Percentiles rank a stretch among this genome's conserved stretches.
Evolutionary conservation across 2,797 vertebrate species (phyloP).

Genomic region (Echiichthys vipera): DNA sequence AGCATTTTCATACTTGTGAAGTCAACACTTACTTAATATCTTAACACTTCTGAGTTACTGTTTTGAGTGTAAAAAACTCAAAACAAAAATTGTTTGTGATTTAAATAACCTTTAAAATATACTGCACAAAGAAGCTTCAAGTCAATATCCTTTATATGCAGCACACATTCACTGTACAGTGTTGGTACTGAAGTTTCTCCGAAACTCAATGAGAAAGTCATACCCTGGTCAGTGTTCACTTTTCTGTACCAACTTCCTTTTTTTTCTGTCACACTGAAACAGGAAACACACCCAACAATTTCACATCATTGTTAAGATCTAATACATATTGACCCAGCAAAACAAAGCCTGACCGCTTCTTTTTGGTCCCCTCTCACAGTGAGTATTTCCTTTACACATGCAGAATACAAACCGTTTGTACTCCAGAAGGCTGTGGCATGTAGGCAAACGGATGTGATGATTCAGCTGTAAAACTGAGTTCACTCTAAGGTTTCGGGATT

Average conservation of each 20-base stretch:
- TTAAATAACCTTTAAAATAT: background rate
- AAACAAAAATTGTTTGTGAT: no score
- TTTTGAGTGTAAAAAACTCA: background rate
- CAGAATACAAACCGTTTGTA: background rate
- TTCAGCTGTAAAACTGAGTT: background rate
- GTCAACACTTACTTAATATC: background rate
- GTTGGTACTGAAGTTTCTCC: background rate
- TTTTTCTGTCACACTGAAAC: constrained; percentile 33
- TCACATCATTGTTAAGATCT: constrained; percentile 6
- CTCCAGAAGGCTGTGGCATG: background rate
- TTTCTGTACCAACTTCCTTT: constrained; percentile 47
- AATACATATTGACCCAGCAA: background rate
- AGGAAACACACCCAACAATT: constrained; percentile 59
- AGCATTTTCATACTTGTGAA: no score
- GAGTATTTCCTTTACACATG: constrained; percentile 31
- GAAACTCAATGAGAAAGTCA: background rate
- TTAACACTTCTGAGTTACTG: background rate
- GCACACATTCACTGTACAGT: background rate
- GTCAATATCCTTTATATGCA: background rate
- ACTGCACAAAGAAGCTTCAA: no score
- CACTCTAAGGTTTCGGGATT: background rate
- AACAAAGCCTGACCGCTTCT: background rate
- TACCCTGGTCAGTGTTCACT: background rate
- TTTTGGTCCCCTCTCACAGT: constrained; percentile 25
- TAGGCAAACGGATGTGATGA: background rate